A percentile compares a stretch with the other conserved stretches of the same genome.
phyloP scores from a whole-genome alignment of 2,797 vertebrate species.

The Epinephelus coioides region DNA sequence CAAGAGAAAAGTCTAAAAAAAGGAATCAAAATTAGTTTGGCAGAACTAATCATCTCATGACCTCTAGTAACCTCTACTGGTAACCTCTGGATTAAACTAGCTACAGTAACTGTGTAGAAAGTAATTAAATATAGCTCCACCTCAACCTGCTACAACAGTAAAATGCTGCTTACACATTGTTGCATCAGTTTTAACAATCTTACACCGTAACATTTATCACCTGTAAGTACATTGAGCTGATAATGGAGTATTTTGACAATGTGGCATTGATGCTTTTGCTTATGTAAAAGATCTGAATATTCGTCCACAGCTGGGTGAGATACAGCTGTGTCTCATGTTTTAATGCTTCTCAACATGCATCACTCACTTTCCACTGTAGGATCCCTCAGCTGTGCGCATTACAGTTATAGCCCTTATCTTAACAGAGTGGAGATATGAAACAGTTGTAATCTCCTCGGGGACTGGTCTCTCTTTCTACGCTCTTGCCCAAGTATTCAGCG shows the following conservation, averaged over 20 bases:
- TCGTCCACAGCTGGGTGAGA: not conserved
- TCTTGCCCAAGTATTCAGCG: slow-evolving; percentile 35
- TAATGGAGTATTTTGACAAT: not conserved
- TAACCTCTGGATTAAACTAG: not conserved
- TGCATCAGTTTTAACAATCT: slow-evolving; percentile 6
- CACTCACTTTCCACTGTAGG: slow-evolving; percentile 5
- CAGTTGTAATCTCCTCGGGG: slow-evolving; percentile 35
- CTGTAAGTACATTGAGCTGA: not conserved
- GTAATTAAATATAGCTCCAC: not conserved
- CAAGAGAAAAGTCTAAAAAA: not conserved
- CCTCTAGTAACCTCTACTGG: not conserved
- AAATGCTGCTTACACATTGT: not conserved
- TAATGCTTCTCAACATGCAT: slow-evolving; percentile 7
- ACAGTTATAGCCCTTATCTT: slow-evolving; percentile 37
- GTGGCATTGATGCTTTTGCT: not conserved
- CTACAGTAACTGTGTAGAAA: not conserved
- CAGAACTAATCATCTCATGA: not conserved
- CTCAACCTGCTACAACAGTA: not conserved
- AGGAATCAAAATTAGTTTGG: not conserved
- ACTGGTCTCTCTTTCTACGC: slow-evolving; percentile 36
- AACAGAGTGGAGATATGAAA: slow-evolving; percentile 35
- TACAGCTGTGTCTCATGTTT: slow-evolving; percentile 9
- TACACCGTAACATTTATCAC: not conserved
- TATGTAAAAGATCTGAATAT: not conserved
- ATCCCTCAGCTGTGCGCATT: slow-evolving; percentile 21